These are phyloP conservation scores for Terrapene triunguis DNA, from an alignment of 2,113 vertebrate species.

Conservation along the genomic window DNA sequence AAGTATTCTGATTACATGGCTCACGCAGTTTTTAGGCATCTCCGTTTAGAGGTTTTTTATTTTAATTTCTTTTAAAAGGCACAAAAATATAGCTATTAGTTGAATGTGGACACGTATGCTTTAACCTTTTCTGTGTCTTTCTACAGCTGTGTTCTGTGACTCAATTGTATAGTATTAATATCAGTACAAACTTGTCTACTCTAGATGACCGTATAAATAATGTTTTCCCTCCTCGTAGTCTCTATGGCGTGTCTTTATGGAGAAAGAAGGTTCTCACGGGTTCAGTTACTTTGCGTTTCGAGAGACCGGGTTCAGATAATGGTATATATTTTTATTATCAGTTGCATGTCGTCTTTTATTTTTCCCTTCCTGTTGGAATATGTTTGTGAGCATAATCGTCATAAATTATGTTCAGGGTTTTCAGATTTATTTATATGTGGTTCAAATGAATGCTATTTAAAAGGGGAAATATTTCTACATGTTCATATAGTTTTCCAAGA, in stretches of 20 bases:
- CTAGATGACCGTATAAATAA: constrained; percentile 92
- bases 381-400: constrained; percentile 93
- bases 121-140: constrained; percentile 96
- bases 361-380: constrained; percentile 81
- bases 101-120: constrained; percentile 90
- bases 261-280: constrained; percentile 89
- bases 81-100: constrained; percentile 92
- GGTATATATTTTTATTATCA: constrained; percentile 93
- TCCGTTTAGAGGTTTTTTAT: constrained; percentile 78
- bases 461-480: constrained; percentile 99
- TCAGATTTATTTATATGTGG: constrained; percentile 99
- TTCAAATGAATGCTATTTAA: constrained; percentile 99
- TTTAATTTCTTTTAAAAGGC: constrained; percentile 86
- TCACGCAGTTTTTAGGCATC: constrained; percentile 80
- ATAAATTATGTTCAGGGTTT: constrained; percentile 94
- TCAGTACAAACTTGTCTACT: constrained; percentile 92
- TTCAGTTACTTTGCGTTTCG: constrained; percentile 87
- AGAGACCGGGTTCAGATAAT: constrained; percentile 88
- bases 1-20: constrained; percentile 74
- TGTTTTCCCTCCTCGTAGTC: constrained; percentile 91
- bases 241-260: constrained; percentile 92
- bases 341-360: constrained; percentile 91
- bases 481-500: constrained; percentile 99
- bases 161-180: constrained; percentile 98
- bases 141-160: constrained; percentile 98